phyloP scores from a whole-genome alignment of 92 coral and sea anemone genomes.

The Meandrina meandrites region DNA sequence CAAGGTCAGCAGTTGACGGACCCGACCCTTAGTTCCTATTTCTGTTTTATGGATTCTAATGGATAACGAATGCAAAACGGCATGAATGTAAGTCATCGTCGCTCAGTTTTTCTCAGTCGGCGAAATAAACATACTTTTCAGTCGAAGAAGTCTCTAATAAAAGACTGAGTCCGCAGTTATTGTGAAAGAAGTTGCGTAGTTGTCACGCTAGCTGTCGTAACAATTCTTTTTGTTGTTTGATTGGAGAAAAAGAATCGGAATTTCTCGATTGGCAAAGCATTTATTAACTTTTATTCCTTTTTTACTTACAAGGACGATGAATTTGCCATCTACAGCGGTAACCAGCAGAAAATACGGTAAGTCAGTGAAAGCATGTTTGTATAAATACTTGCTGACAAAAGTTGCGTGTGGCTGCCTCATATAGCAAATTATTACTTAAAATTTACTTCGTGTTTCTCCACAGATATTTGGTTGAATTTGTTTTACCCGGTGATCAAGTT shows the following conservation, averaged over 20 bases:
- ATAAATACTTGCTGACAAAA: not conserved
- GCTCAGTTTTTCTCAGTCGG: too few relatives aligned
- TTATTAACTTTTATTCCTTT: not conserved
- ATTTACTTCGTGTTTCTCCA: not conserved
- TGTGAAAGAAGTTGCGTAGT: too few relatives aligned
- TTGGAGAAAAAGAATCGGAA: not conserved
- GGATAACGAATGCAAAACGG: too few relatives aligned
- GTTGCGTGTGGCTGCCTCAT: not conserved
- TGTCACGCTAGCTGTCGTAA: too few relatives aligned
- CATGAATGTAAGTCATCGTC: too few relatives aligned
- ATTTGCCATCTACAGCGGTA: slow-evolving; percentile 75
- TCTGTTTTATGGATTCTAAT: not conserved
- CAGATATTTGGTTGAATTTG: slow-evolving; percentile 92
- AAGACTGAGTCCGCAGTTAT: too few relatives aligned
- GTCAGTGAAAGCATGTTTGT: not conserved
- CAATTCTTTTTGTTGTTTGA: not conserved
- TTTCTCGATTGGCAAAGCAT: not conserved
- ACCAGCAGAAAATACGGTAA: slow-evolving; percentile 88
- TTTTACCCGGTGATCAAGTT: slow-evolving; percentile 65
- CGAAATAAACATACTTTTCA: too few relatives aligned
- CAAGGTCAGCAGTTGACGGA: slow-evolving; percentile 76
- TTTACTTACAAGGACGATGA: slow-evolving; percentile 74
- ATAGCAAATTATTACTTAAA: not conserved
- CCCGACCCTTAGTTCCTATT: too few relatives aligned
- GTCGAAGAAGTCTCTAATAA: too few relatives aligned